Evolutionary conservation across 2,113 vertebrate genomes (phyloP).

Genomic region (Leiothrix lutea): DNA sequence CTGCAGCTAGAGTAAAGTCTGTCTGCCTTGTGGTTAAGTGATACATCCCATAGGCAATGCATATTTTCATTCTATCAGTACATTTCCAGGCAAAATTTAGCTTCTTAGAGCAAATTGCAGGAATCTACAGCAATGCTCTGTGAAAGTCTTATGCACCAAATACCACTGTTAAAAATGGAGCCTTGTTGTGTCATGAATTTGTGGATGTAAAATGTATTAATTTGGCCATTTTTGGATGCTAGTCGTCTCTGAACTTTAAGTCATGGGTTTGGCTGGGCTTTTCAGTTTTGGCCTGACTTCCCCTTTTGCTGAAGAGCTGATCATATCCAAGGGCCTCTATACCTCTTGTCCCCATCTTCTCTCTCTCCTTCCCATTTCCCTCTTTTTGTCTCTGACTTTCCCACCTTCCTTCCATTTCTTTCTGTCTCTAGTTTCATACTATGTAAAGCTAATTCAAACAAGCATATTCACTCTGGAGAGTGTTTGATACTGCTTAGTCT

Average conservation of each 20-base stretch:
- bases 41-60: not conserved
- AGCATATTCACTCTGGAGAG: not conserved
- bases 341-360: not conserved
- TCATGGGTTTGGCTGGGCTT: not conserved
- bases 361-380: not conserved
- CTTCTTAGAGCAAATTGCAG: not conserved
- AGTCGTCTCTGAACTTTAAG: not conserved
- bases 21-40: constrained; percentile 14
- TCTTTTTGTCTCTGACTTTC: not conserved
- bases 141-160: not conserved
- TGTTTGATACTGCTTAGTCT: not conserved
- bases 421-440: not conserved
- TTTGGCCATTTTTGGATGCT: not conserved
- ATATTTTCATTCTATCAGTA: not conserved
- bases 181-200: not conserved
- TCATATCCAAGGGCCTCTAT: not conserved
- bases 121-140: not conserved
- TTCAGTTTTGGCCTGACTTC: not conserved
- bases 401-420: not conserved
- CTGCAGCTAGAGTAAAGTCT: constrained; percentile 4
- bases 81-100: not conserved
- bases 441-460: not conserved
- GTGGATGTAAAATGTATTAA: not conserved
- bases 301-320: not conserved
- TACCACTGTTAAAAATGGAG: not conserved